Evolutionary conservation across 2,113 vertebrate species (phyloP), one percentile per base, ranked within the genome.

Genomic region (Esox niger): DNA sequence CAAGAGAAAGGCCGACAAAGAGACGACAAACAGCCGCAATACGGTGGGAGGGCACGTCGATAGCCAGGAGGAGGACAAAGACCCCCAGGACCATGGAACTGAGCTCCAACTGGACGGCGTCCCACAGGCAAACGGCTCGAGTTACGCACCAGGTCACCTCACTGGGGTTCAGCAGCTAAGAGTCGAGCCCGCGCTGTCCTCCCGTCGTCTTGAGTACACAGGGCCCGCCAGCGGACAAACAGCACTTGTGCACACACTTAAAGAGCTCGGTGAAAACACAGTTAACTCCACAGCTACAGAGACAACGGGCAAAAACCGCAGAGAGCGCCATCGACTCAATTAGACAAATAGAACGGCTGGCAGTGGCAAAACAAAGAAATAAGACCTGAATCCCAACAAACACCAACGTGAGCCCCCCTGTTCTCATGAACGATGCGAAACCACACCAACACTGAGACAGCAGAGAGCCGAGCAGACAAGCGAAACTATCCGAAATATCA

Each of bases 31-130:
- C 49, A 26, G 57, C 4, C 57, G 9, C 47, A n/a, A 59, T 2
- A 73, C 26, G 29, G 63, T 29, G 59, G 15, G 70, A 58, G 6
- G 57, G 54, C 15, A 38, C 35, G 15, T 38, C 15, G 35, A 13
- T 13, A 38, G 15, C 4, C 15, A 13, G 35, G 77, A 75, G 71
- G 75, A 35, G 26, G n/a, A 20, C 7, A 63, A 59, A 70, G 70
- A 27, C 55, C 26, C 71, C 47, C 62, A 68, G 65, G 74, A 83
- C 77, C 71, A 13, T 13, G 0, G 35, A 38, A 71, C 64, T 73
- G 75, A 85, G 77, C 57, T 81, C 64, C 9, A 15, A 77, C 75
- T 81, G 64, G 62, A 79, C 70, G 35, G 56, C 77, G 64, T 79
- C 71, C 63, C 68, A n/a, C n/a, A 47, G 74, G 62, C 70, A n/a